Percentiles rank a stretch among this genome's conserved stretches.
Evolutionary conservation across 2,797 vertebrate genomes (phyloP).

Genomic region (Ciconia nigra): DNA sequence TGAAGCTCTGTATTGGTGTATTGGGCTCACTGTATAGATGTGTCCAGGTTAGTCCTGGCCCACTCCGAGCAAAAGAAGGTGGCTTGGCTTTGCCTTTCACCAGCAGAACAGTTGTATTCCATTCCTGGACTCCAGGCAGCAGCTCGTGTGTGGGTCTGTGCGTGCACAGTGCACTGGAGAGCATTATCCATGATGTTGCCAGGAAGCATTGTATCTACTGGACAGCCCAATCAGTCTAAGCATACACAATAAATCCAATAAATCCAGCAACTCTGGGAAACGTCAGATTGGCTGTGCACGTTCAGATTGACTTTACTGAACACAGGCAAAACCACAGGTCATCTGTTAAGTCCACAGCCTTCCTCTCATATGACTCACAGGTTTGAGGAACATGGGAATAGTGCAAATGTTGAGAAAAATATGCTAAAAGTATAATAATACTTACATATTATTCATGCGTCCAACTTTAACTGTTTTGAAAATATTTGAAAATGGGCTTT

Average conservation of each 20-base stretch:
- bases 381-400: neutral
- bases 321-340: neutral
- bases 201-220: neutral
- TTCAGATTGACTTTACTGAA: neutral
- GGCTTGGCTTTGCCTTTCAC: neutral
- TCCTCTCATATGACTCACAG: neutral
- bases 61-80: neutral
- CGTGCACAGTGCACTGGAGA: neutral
- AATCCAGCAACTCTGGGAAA: neutral
- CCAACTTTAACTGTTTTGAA: neutral
- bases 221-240: neutral
- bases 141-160: neutral
- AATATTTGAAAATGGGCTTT: neutral
- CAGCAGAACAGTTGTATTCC: neutral
- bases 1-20: neutral
- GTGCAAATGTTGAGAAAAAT: neutral
- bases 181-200: neutral
- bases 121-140: neutral
- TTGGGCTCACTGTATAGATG: fast-evolving
- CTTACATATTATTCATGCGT: neutral
- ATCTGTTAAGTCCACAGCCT: neutral
- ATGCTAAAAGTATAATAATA: neutral
- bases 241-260: neutral
- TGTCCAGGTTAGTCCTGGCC: neutral
- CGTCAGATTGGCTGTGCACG: fast-evolving